Evolutionary conservation across 2,797 vertebrate species (phyloP).

Genomic region (Girardinus metallicus): DNA sequence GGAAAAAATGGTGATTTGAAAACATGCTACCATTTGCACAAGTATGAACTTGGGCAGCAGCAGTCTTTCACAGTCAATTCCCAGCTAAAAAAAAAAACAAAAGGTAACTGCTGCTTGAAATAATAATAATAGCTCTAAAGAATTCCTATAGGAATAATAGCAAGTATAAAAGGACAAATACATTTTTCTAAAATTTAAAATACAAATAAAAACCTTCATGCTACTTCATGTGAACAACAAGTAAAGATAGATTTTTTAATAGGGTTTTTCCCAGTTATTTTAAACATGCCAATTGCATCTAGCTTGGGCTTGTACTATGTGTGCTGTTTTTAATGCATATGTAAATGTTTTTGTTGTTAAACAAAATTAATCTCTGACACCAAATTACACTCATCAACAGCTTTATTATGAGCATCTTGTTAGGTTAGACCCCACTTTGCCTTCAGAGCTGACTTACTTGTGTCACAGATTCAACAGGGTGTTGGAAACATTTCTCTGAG

Average conservation of each 20-base stretch:
- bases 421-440: neutral
- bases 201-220: neutral
- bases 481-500: neutral
- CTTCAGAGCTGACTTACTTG: neutral
- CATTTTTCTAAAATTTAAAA: neutral
- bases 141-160: neutral
- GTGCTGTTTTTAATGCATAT: neutral
- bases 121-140: neutral
- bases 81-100: neutral
- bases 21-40: slow-evolving; percentile 2
- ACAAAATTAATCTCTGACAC: neutral
- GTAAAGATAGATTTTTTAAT: neutral
- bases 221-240: neutral
- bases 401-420: neutral
- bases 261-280: neutral
- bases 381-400: neutral
- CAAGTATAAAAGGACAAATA: neutral
- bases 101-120: neutral
- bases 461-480: neutral
- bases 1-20: slow-evolving; percentile 2
- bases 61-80: neutral
- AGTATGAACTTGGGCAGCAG: neutral
- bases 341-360: neutral
- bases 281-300: neutral
- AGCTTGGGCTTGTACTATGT: neutral